Conservation (phyloP, 2,797 vertebrate species). For the Thunnus albacares region DNA sequence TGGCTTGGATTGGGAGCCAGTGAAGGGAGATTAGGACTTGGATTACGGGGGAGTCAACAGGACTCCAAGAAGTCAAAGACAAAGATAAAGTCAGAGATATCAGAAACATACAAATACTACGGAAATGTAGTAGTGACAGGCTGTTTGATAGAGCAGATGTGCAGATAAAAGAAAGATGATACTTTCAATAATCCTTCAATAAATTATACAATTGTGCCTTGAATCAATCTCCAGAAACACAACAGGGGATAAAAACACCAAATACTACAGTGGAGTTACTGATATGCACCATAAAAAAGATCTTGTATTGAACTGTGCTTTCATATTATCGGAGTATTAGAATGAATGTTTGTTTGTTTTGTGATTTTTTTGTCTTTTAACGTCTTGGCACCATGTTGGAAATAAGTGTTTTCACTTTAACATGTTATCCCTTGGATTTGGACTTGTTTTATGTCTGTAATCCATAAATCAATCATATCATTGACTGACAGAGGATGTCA, state of each 20-base stretch:
- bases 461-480: too few species aligned
- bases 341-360: too few species aligned
- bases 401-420: too few species aligned
- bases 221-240: neutral
- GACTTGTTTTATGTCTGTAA: too few species aligned
- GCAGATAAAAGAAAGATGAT: neutral
- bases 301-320: neutral
- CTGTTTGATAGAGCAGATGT: neutral
- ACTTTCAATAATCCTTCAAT: neutral
- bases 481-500: neutral
- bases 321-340: neutral
- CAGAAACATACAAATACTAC: too few species aligned
- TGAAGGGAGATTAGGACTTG: too few species aligned
- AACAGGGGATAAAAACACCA: neutral
- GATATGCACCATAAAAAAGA: neutral
- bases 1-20: too few species aligned
- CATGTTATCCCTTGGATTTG: too few species aligned
- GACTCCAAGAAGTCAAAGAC: too few species aligned
- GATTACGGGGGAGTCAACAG: too few species aligned
- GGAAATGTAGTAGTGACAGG: neutral
- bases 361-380: too few species aligned
- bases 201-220: neutral
- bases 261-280: neutral
- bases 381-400: too few species aligned
- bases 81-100: neutral